Percentiles rank a stretch among this genome's conserved stretches.
phyloP scores from a whole-genome alignment of 2,888 invertebrate species.

The Leptogaster cylindrica region DNA sequence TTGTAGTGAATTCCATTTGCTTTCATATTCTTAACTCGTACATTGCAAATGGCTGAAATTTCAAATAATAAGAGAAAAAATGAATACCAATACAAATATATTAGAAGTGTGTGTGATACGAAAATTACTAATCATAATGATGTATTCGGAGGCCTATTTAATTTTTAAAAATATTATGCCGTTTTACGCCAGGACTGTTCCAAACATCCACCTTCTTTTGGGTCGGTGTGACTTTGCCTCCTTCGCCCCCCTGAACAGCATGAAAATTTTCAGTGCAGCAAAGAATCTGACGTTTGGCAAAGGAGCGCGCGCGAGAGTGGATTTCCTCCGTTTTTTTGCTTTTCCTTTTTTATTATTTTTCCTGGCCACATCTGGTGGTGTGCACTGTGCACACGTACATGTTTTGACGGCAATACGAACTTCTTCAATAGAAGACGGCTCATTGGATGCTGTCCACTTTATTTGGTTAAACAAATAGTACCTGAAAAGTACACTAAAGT shows the following conservation, averaged over 20 bases:
- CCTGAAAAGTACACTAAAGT: too few species aligned
- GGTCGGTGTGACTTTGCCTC: neutral
- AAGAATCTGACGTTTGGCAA: conserved; percentile 16
- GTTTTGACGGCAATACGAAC: conserved; percentile 22
- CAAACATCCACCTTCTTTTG: too few species aligned
- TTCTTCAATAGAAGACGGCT: too few species aligned
- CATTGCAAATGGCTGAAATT: conserved; percentile 41
- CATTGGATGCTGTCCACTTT: too few species aligned
- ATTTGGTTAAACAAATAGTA: too few species aligned
- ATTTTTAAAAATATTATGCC: conserved; percentile 28
- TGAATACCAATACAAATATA: conserved; percentile 28
- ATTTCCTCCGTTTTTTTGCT: neutral
- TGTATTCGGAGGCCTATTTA: conserved; percentile 17
- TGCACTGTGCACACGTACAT: neutral
- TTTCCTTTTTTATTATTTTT: neutral
- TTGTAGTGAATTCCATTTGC: conserved; percentile 18
- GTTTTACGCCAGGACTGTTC: neutral
- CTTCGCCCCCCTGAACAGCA: neutral
- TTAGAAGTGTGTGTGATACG: conserved; percentile 11
- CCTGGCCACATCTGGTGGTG: neutral
- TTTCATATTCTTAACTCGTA: conserved; percentile 29
- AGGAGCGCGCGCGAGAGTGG: conserved; percentile 33
- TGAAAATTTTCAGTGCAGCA: neutral
- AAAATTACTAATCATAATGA: conserved; percentile 20
- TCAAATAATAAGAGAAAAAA: conserved; percentile 34